Base-by-base conservation (phyloP, 2,888 invertebrate species). In the Macrosiphum euphorbiae region DNA sequence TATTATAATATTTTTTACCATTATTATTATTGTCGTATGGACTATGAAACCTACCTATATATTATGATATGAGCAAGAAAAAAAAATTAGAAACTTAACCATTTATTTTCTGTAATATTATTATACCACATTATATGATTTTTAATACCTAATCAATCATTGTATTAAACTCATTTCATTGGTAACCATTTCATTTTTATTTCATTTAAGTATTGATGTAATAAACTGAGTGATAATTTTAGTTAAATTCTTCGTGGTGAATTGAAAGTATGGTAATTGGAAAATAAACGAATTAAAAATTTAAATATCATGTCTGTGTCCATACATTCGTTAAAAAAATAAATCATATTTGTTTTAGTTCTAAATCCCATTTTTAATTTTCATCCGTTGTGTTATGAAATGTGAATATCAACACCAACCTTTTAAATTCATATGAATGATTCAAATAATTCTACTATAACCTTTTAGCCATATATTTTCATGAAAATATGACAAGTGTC, bases 361-460 rank as follows among this genome's bases (percentile, higher is more conserved):
- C 26, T 78, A 47, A 90, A 50, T 85, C 44, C 44, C 44, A 52
- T 91, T 91, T 91, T 91, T 78, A 44, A 91, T 91, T 85, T 91
- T 55, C 55, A 44, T 85, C 28, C 11, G 10, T 78, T 90, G 52
- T 52, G 44, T 20, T 67, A 55, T 85, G 10, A 85, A 55, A 85
- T n/a, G 28, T 28, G 41, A 91, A 91, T 55, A 78, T 91, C 85
- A 85, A 85, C 91, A 85, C 28, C 20, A 58, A 91, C 84, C 84
- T 85, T 91, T 91, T 91, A 85, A 16, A 85, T 16, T 26, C 41
- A 26, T 78, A 90, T 24, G 35, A 41, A 90, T 90, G 35, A 90
- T 55, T 44, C 50, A 52, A 41, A 52, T 90, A 41, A 52, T 90
- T 90, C 28, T 13, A n/a, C 41, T 52, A 90, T 50, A 67, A 90